Conservation (phyloP, 35 echinoderm and acorn worm genomes). For the Amphiura filiformis region DNA sequence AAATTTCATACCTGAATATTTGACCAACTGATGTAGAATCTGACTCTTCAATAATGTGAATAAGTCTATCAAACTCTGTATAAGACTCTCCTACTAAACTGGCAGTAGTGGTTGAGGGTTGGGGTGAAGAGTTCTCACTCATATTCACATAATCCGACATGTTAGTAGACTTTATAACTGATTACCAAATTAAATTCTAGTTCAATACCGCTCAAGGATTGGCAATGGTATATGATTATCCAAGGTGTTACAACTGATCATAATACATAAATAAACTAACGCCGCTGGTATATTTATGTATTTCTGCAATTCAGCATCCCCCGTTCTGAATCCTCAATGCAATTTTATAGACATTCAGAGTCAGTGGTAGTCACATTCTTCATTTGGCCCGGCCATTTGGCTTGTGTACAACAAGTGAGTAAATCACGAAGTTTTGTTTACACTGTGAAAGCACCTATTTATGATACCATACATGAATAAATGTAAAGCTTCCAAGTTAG, state of each 20-base stretch:
- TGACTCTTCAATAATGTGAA: conserved; percentile 91
- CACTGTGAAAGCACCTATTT: too few species aligned
- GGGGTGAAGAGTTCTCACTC: not conserved
- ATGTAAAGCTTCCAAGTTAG: too few species aligned
- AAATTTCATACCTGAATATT: conserved; percentile 79
- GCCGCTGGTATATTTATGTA: too few species aligned
- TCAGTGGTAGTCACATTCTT: too few species aligned
- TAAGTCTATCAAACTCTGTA: conserved; percentile 59
- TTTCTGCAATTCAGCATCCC: too few species aligned
- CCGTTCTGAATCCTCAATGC: too few species aligned
- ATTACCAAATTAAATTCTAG: not conserved
- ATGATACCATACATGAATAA: too few species aligned
- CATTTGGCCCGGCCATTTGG: too few species aligned
- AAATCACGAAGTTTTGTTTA: too few species aligned
- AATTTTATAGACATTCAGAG: too few species aligned
- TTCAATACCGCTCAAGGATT: not conserved
- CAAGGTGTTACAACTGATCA: not conserved
- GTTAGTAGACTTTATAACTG: not conserved
- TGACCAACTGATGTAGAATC: conserved; percentile 92
- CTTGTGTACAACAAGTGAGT: too few species aligned
- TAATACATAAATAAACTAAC: too few species aligned
- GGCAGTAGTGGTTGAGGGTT: not conserved
- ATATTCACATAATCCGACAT: not conserved
- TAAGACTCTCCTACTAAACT: conserved; percentile 12
- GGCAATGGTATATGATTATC: not conserved